Base-by-base conservation (phyloP, 2,797 vertebrate species). In the Tiaroga cobitis region DNA sequence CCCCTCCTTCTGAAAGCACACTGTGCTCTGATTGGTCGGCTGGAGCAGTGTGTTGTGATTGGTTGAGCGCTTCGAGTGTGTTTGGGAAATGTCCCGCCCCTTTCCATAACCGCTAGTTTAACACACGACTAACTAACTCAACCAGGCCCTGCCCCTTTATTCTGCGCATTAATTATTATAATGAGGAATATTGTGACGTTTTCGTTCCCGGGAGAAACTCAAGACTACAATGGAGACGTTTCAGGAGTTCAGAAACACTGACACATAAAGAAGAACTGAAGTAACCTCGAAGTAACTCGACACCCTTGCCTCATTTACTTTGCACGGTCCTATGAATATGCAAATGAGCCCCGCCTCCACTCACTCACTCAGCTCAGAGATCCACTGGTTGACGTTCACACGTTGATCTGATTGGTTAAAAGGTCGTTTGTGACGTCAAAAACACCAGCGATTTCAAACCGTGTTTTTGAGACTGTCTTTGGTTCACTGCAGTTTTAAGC, bases 161-260 rank as follows among this genome's bases (percentile, higher is more conserved):
- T 63, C n/a, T 29, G 26, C 5, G 0, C 0, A 16, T 29, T 0
- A 63, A 63, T 63, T 29, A 63, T 63, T 63, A 3, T 6, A 63
- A 63, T 63, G 11, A 63, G 59, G 59, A 29, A 63, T 26, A 63
- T 63, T 15, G 59, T 5, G 21, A 11, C 18, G 3, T 39, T 8
- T 39, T 39, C 1, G 39, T 39, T 39, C 39, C n/a, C n/a, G n/a
- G n/a, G n/a, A n/a, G n/a, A n/a, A 37, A 24, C 54, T 56, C 51
- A 9, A 26, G 56, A 26, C 9, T 11, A 10, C 10, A n/a, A n/a
- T 24, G 8, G 24, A 61, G 24, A 10, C 59, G n/a, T 63, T 63
- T 15, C n/a, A 15, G 59, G 59, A 29, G 26, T 63, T 63, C 11
- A 63, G 10, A 2, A 59, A 59, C 56, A 59, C 1, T 61, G 56